Percentiles rank a stretch among this genome's conserved stretches.
Conservation (phyloP, 2,888 invertebrate species). For the Hyles lineata region DNA sequence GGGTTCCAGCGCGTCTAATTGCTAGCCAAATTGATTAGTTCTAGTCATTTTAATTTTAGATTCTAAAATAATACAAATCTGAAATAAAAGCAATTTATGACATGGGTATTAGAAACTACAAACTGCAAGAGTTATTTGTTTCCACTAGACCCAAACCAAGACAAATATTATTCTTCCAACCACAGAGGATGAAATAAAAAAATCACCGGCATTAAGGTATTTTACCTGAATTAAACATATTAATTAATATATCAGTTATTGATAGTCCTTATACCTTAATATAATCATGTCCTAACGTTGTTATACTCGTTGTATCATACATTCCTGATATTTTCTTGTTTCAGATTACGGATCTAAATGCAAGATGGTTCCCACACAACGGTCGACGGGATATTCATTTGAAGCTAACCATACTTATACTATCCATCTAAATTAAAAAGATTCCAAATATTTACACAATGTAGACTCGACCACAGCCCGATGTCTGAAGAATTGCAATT, state of each 20-base stretch:
- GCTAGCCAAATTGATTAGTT: too few species aligned
- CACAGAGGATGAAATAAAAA: too few species aligned
- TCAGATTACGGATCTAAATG: not conserved
- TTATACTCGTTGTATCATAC: not conserved
- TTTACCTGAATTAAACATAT: too few species aligned
- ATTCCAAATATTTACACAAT: conserved; percentile 64
- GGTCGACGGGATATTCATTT: conserved; percentile 65
- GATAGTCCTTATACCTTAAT: not conserved
- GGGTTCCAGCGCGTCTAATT: too few species aligned
- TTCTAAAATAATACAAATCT: too few species aligned
- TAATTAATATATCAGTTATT: not conserved
- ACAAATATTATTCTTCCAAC: too few species aligned
- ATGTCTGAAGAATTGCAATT: conserved; percentile 40
- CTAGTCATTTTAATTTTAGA: too few species aligned
- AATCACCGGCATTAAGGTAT: too few species aligned
- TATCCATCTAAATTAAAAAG: conserved; percentile 76
- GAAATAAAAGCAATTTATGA: too few species aligned
- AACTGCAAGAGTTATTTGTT: too few species aligned
- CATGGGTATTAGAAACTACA: too few species aligned
- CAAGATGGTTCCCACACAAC: conserved; percentile 52
- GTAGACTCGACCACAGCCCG: conserved; percentile 49
- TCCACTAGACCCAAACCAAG: too few species aligned
- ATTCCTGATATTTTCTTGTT: not conserved
- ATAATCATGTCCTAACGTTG: not conserved
- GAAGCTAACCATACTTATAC: conserved; percentile 73